phyloP scores from a whole-genome alignment of 2,888 invertebrate genomes.

The Hoplodrina ambigua region DNA sequence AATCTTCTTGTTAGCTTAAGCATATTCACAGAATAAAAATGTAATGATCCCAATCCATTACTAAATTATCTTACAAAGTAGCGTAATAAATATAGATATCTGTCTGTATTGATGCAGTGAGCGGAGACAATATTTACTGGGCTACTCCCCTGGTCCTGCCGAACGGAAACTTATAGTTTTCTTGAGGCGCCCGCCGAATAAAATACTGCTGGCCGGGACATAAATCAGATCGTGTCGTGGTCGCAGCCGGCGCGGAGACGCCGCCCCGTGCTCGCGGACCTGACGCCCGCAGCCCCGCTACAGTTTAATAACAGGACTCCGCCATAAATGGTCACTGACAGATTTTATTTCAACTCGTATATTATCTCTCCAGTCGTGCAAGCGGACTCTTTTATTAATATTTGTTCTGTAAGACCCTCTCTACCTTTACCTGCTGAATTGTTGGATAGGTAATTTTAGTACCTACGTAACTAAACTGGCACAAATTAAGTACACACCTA shows the following conservation, averaged over 20 bases:
- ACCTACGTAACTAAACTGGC: neutral
- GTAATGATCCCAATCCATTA: constrained; percentile 87
- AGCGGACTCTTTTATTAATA: constrained; percentile 80
- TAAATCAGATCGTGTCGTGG: constrained; percentile 88
- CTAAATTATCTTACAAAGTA: constrained; percentile 86
- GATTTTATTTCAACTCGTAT: constrained; percentile 88
- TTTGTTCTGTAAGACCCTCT: constrained; percentile 53
- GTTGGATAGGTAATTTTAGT: neutral
- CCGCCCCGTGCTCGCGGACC: constrained; percentile 54
- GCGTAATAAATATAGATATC: constrained; percentile 88
- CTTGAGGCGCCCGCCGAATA: constrained; percentile 90
- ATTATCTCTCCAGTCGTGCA: constrained; percentile 80
- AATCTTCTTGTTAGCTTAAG: constrained; percentile 48
- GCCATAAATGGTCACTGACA: constrained; percentile 88
- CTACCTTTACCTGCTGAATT: constrained; percentile 30
- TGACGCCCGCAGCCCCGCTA: constrained; percentile 80
- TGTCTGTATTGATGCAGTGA: constrained; percentile 87
- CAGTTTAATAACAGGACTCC: constrained; percentile 89
- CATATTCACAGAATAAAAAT: constrained; percentile 72
- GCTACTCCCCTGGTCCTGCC: constrained; percentile 88
- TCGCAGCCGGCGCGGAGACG: constrained; percentile 85
- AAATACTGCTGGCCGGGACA: constrained; percentile 88
- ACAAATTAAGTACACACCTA: neutral
- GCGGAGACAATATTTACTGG: constrained; percentile 90
- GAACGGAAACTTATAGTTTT: constrained; percentile 90